These are phyloP conservation scores for Champsocephalus esox DNA, from an alignment of 2,797 vertebrate species.

Conservation along the genomic window DNA sequence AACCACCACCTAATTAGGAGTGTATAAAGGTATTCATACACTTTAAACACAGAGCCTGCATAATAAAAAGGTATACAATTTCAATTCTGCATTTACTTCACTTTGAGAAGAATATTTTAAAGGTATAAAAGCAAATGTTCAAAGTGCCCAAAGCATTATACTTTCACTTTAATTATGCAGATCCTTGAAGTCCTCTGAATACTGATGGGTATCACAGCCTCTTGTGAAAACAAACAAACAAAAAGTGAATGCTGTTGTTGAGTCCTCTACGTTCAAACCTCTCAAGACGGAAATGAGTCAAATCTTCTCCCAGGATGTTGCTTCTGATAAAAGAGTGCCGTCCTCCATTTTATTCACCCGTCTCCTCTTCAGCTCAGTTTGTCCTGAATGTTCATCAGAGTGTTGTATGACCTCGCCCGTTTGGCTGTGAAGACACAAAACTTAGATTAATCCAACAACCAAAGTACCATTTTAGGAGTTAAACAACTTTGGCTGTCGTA, in stretches of 20 bases:
- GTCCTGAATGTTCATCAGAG: constrained; percentile 93
- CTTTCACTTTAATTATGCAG: not conserved
- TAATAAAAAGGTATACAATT: too few relatives aligned
- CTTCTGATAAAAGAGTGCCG: not conserved
- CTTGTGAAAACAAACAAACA: not conserved
- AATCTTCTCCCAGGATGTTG: constrained; percentile 4
- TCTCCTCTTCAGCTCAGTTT: constrained; percentile 88
- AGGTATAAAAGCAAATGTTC: constrained; percentile 23
- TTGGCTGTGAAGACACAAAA: constrained; percentile 88
- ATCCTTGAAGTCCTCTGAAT: constrained; percentile 32
- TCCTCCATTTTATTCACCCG: not conserved
- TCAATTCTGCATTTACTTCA: not conserved
- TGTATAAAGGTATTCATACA: constrained; percentile 21
- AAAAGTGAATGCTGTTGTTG: not conserved
- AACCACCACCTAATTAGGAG: constrained; percentile 33
- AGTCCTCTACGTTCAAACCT: constrained; percentile 39
- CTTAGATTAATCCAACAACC: not conserved
- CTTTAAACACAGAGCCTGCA: not conserved
- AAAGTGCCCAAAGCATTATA: constrained; percentile 21
- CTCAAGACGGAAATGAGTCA: not conserved
- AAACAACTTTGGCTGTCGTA: not conserved
- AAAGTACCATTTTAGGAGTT: not conserved
- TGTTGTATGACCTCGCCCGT: constrained; percentile 91
- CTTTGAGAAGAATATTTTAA: not conserved
- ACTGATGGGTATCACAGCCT: constrained; percentile 12